Evolutionary conservation across 2,113 vertebrate genomes (phyloP).

Genomic region (Apistogramma diplotaenia): DNA sequence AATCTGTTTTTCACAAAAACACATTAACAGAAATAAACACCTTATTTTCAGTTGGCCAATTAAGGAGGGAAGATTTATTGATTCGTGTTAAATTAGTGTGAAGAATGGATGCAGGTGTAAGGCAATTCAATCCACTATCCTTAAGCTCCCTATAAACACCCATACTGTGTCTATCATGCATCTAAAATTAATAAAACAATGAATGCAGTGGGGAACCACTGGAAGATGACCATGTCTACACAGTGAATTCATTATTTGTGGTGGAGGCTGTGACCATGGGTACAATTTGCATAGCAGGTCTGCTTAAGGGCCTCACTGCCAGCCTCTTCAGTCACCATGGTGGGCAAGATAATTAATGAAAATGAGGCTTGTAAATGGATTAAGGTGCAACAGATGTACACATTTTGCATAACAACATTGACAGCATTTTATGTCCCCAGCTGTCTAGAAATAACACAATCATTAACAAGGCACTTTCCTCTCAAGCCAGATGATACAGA

Average conservation of each 20-base stretch:
- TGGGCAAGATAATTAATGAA: background rate
- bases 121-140: background rate
- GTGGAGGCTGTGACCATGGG: background rate
- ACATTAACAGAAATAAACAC: background rate
- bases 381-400: background rate
- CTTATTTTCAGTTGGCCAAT: background rate
- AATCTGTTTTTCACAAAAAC: background rate
- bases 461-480: background rate
- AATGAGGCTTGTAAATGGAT: background rate
- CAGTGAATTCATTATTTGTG: background rate
- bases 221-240: background rate
- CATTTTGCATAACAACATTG: background rate
- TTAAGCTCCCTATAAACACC: background rate
- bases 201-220: background rate
- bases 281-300: constrained; percentile 27
- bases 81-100: background rate
- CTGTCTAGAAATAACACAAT: background rate
- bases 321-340: background rate
- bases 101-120: background rate
- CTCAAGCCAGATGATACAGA: background rate
- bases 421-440: background rate
- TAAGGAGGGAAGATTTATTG: background rate
- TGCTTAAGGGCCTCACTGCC: background rate
- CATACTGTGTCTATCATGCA: background rate
- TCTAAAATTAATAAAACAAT: background rate